Base-by-base conservation (phyloP, 2,113 vertebrate genomes). In the Cyprinus carpio region DNA sequence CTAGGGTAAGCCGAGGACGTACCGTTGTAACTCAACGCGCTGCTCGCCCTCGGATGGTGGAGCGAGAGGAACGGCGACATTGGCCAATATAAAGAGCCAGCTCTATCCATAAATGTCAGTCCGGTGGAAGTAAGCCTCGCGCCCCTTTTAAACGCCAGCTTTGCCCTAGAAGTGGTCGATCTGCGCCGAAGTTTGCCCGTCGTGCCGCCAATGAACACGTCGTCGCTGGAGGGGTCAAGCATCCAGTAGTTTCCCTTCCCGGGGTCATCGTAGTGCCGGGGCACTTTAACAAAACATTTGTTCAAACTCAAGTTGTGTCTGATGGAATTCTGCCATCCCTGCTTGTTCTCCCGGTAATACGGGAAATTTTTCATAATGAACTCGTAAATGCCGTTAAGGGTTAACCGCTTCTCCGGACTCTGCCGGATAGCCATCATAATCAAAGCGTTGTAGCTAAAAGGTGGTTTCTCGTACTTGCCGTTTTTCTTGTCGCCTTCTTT, bases 301-400 rank as follows among this genome's bases (percentile, higher is more conserved):
- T 99, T 99, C 81, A 99, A 95, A 81, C 97, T 98, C 76, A 99
- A 95, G 95, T 99, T 99, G 95, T 99, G 98, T 31, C 98, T 95
- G 93, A 99, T 99, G 94, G 97, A 99, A 96, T 99, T 99, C 95
- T 99, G 98, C 98, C 98, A 99, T 92, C 98, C 98, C 91, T 99
- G 98, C 92, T 99, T 99, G 96, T 99, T 99, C 95, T 99, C 97
- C 89, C 98, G 96, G 93, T 99, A 99, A 92, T 99, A 99, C 6
- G 98, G 98, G 92, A 99, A 99, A 94, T 99, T 99, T 91, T 99
- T 98, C 98, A 99, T 99, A 94, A 99, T 99, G 93, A 99, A 99
- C 92, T 99, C 98, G 89, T 99, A 99, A 92, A 99, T 99, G 91
- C 98, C 98, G 90, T 99, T 99, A 79, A 99, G 96, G 9, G 98